phyloP scores from a whole-genome alignment of 2,797 vertebrate genomes.

The Pempheris klunzingeri region DNA sequence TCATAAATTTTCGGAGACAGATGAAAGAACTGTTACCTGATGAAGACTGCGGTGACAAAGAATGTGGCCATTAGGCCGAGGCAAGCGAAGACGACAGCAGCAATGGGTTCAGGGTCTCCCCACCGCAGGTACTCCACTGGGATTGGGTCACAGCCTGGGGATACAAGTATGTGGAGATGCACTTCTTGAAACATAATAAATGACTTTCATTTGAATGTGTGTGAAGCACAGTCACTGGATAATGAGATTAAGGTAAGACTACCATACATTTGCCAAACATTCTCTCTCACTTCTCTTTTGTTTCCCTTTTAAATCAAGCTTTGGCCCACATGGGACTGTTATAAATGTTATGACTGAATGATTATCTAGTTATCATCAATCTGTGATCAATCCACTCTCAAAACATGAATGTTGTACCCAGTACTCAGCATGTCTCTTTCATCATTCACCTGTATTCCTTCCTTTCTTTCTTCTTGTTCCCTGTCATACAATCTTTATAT shows the following conservation, averaged over 20 bases:
- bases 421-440: neutral
- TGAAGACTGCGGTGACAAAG: constrained; percentile 95
- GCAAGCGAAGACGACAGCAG: constrained; percentile 96
- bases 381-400: neutral
- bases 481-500: constrained; percentile 13
- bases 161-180: constrained; percentile 3
- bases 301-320: neutral
- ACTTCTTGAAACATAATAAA: neutral
- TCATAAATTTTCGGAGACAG: neutral
- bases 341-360: neutral
- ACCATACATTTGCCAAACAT: neutral
- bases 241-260: neutral
- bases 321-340: neutral
- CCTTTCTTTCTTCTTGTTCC: neutral
- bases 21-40: constrained; percentile 85
- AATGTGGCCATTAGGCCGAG: constrained; percentile 94
- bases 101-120: constrained; percentile 98
- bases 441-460: constrained; percentile 5
- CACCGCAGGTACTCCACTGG: constrained; percentile 96
- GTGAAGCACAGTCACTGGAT: neutral
- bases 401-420: neutral
- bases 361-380: constrained; percentile 1
- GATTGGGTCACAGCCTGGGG: constrained; percentile 92
- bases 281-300: neutral
- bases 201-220: neutral